These are phyloP conservation scores for Netelia virgata DNA, from an alignment of 2,888 invertebrate species.

Conservation along the genomic window DNA sequence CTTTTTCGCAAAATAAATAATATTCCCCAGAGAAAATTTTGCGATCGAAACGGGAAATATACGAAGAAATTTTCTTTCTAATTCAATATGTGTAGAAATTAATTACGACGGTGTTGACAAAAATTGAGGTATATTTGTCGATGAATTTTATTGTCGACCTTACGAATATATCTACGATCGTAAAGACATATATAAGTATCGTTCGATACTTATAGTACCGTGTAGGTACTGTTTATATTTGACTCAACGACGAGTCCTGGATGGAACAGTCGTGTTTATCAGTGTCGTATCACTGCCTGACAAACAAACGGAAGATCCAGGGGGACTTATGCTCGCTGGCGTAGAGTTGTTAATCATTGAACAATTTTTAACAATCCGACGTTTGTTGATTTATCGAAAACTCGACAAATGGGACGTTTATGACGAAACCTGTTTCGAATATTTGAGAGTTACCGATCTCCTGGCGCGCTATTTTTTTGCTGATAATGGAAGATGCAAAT, in stretches of 20 bases:
- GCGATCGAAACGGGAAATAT: not conserved
- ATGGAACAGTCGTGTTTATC: not conserved
- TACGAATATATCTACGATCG: too few species aligned
- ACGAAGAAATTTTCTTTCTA: too few species aligned
- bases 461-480: conserved; percentile 28
- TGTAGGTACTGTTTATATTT: not conserved
- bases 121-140: too few species aligned
- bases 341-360: not conserved
- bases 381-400: conserved; percentile 9
- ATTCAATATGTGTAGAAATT: too few species aligned
- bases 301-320: not conserved
- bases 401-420: conserved; percentile 2
- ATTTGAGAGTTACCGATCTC: not conserved
- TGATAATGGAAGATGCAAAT: conserved; percentile 56
- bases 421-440: conserved; percentile 3
- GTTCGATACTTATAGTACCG: too few species aligned
- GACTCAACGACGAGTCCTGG: not conserved
- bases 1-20: not conserved
- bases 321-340: not conserved
- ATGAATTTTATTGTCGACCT: too few species aligned
- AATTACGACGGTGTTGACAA: too few species aligned
- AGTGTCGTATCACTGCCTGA: not conserved
- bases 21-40: not conserved
- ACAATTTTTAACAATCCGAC: conserved; percentile 5
- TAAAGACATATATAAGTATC: too few species aligned